A percentile compares a stretch with the other conserved stretches of the same genome.
phyloP scores from a whole-genome alignment of 1,140 invertebrate genomes.

The Epicauta chinensis region DNA sequence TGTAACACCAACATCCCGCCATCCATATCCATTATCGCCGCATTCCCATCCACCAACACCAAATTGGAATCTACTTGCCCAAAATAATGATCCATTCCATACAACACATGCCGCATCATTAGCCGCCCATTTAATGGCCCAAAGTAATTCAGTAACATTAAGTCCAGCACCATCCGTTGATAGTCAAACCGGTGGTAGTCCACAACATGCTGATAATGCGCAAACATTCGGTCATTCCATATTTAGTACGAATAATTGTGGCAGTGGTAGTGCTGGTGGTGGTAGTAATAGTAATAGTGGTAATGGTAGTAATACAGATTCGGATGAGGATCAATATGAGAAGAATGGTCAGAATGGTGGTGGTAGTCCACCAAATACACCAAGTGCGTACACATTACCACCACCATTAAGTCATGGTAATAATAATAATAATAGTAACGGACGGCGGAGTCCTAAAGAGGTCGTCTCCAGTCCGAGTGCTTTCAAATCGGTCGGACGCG shows the following conservation, averaged over 20 bases:
- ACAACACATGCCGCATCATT: slow-evolving; percentile 54
- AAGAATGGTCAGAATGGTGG: slow-evolving; percentile 41
- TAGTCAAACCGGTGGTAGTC: slow-evolving; percentile 69
- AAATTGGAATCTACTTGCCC: slow-evolving; percentile 60
- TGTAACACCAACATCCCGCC: slow-evolving; percentile 74
- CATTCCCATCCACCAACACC: slow-evolving; percentile 73
- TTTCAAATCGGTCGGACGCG: slow-evolving; percentile 48
- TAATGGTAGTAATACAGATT: slow-evolving; percentile 70
- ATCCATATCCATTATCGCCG: slow-evolving; percentile 65
- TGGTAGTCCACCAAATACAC: slow-evolving; percentile 59
- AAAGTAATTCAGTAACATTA: slow-evolving; percentile 75
- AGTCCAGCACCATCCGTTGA: slow-evolving; percentile 84
- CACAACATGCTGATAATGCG: slow-evolving; percentile 58
- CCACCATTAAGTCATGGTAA: slow-evolving; percentile 39
- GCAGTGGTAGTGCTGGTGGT: slow-evolving; percentile 54
- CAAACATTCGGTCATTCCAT: slow-evolving; percentile 39
- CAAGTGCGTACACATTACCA: slow-evolving; percentile 47
- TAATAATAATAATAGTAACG: slow-evolving; percentile 4
- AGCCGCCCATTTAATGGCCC: slow-evolving; percentile 59
- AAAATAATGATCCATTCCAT: slow-evolving; percentile 57
- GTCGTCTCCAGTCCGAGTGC: slow-evolving; percentile 45
- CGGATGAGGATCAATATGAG: slow-evolving; percentile 60
- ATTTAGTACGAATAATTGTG: slow-evolving; percentile 44
- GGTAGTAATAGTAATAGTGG: slow-evolving; percentile 50
- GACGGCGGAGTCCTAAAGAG: slow-evolving; percentile 44